Conservation (phyloP, 2,888 invertebrate species). For the Coronaproctus castanopsis region DNA sequence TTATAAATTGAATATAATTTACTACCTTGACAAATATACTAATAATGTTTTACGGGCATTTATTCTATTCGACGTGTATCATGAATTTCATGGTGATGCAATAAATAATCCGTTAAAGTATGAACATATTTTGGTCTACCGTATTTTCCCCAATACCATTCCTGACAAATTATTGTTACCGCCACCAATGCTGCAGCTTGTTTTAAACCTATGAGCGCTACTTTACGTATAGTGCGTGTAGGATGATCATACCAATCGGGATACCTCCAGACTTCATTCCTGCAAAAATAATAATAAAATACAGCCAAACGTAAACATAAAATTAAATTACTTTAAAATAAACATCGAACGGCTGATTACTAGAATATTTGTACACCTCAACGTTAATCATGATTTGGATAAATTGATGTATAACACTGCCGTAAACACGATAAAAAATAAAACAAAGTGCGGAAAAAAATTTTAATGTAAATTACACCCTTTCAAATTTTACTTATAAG, state of each 20-base stretch:
- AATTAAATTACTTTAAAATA: no score
- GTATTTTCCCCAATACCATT: conserved; percentile 8
- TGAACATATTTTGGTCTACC: conserved; percentile 7
- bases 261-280: conserved; percentile 70
- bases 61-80: not conserved
- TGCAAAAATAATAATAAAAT: conserved; percentile 27
- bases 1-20: no score
- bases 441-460: no score
- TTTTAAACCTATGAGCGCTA: not conserved
- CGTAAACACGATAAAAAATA: no score
- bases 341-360: no score
- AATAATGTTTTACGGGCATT: not conserved
- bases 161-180: conserved; percentile 1
- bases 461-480: no score
- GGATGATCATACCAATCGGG: conserved; percentile 25
- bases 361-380: no score
- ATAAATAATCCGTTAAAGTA: not conserved
- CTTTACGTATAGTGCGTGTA: not conserved
- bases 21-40: no score
- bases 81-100: not conserved
- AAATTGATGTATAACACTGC: no score
- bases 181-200: not conserved
- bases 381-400: no score
- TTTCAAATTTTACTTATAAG: no score
- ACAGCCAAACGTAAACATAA: no score